Evolutionary conservation across 2,888 invertebrate species (phyloP).

Genomic region (Pollenia griseotomentosa): DNA sequence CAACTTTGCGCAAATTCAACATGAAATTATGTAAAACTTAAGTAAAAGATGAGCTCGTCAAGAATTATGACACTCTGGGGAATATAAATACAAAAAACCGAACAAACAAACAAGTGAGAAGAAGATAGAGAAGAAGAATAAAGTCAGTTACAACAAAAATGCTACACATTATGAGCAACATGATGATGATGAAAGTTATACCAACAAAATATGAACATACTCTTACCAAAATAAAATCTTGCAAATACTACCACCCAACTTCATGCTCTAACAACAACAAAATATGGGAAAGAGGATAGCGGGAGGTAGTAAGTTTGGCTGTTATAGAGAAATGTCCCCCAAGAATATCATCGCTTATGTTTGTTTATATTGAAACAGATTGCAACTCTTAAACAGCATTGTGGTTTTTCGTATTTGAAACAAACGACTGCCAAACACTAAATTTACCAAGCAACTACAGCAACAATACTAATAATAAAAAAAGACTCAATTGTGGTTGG

Average conservation of each 20-base stretch:
- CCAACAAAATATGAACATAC: constrained; percentile 27
- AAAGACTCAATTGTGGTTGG: constrained; percentile 56
- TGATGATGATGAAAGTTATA: constrained; percentile 73
- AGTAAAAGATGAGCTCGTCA: constrained; percentile 85
- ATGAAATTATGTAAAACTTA: constrained; percentile 84
- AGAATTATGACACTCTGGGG: constrained; percentile 84
- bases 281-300: background rate
- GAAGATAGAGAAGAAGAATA: background rate
- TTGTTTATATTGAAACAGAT: constrained; percentile 84
- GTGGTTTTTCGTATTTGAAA: constrained; percentile 82
- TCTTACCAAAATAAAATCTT: constrained; percentile 8
- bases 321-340: constrained; percentile 64
- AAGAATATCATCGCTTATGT: constrained; percentile 76
- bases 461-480: constrained; percentile 24
- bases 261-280: constrained; percentile 11
- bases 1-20: constrained; percentile 74
- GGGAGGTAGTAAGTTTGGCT: constrained; percentile 28
- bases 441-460: constrained; percentile 51
- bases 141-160: constrained; percentile 51
- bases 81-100: constrained; percentile 65
- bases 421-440: constrained; percentile 79
- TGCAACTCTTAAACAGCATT: constrained; percentile 81
- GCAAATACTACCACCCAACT: constrained; percentile 47
- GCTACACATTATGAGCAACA: constrained; percentile 57
- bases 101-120: background rate